Base-by-base conservation (phyloP, 2,113 vertebrate species). In the Mugil cephalus region DNA sequence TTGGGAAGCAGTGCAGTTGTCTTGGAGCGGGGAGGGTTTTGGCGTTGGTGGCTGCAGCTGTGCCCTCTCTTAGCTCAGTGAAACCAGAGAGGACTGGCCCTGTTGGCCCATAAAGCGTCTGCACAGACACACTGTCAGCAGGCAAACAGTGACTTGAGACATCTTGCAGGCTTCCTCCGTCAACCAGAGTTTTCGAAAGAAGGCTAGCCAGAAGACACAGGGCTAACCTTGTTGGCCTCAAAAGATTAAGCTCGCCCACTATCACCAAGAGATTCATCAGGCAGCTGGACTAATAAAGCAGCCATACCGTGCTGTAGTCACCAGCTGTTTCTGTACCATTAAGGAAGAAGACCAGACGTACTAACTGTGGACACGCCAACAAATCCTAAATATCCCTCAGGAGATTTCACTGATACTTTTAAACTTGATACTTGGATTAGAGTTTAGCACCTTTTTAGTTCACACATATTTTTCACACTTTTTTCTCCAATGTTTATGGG, bases 1-100 rank as follows among this genome's bases (percentile, higher is more conserved):
- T 90, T 94, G 78, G 84, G 85, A 64, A 42, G 3, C 1, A 4
- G 81, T 94, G 88, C 96, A 97, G 96, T 97, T 99, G 97, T 95
- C 95, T 59, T 43, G 45, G 85, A 8, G 39, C 17, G 50, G 56
- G 74, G 91, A 92, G 89, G 85, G 66, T 58, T 72, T 77, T 80
- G 54, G 92, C 78, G 86, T 89, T 90, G 91, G 68, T 76, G 74
- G 68, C 75, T 93, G 93, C 97, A 98, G 96, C 97, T 98, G 97
- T 96, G 95, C 85, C 85, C 6, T 14, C 74, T 94, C 91, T 65
- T 45, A 94, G 90, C 84, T 74, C 88, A 87, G 82, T 74, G 85
- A 92, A 96, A 95, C 88, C 87, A 91, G 93, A 97, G 94, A 92
- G 87, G 92, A 91, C 89, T 89, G 89, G 78, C 80, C 61, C 89